These are phyloP conservation scores for Kryptolebias ocellatus DNA, from an alignment of 2,797 vertebrate species.

Conservation along the genomic window DNA sequence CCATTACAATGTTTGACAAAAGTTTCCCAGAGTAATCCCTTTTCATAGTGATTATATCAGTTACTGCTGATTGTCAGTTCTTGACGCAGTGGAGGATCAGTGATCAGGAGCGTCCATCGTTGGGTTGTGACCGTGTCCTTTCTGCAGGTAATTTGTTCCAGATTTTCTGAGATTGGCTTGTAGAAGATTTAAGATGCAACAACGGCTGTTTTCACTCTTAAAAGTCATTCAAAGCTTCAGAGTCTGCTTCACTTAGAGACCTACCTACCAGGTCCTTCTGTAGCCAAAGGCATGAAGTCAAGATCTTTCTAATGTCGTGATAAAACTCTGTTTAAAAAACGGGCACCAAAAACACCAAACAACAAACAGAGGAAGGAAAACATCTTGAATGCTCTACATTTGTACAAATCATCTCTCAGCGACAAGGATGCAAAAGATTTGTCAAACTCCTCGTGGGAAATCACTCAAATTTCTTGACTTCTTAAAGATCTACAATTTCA, in stretches of 20 bases:
- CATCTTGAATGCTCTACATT: too few species aligned
- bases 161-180: background rate
- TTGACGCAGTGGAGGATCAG: background rate
- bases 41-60: background rate
- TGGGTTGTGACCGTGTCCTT: background rate
- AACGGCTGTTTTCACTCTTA: background rate
- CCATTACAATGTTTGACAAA: background rate
- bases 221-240: background rate
- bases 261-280: background rate
- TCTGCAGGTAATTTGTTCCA: background rate
- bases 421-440: too few species aligned
- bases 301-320: too few species aligned
- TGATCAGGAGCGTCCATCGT: background rate
- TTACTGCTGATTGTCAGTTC: background rate
- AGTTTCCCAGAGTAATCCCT: too few species aligned
- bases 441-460: too few species aligned
- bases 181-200: background rate
- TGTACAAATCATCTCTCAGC: too few species aligned
- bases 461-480: too few species aligned
- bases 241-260: background rate
- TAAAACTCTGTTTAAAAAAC: too few species aligned
- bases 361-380: too few species aligned
- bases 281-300: background rate
- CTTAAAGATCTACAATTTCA: too few species aligned
- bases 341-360: too few species aligned